Base-by-base conservation (phyloP, 1,140 invertebrate species). In the Penaeus chinensis region DNA sequence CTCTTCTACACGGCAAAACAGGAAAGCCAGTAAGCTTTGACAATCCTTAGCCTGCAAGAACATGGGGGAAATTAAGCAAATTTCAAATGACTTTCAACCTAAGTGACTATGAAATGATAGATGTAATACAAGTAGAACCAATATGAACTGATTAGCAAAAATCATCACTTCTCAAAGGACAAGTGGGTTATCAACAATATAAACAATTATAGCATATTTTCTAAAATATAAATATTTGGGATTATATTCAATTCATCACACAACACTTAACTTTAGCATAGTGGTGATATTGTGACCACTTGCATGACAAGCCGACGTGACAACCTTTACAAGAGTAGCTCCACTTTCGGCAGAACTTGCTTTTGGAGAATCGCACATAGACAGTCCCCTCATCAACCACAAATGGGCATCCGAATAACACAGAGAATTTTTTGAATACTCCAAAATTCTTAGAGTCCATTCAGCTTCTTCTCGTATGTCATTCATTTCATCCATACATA, bases 271-370 rank as follows among this genome's bases (percentile, higher is more conserved):
- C 81, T 83, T 66, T 8, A 83, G n/a, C 65, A 83, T 5, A 83
- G 3, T 66, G 42, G 81, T 66, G 42, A 83, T 54, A 60, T 54
- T 19, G 60, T 54, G 42, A n/a, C 27, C 65, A n/a, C 32, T 54
- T n/a, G 19, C n/a, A 27, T 24, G 54, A 54, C 37, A 66, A 22
- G 27, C 47, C 24, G 81, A 83, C 5, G 81, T 42, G 11, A 83
- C 24, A 22, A 66, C 65, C 37, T 92, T 91, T 16, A 93, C 86
- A n/a, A 94, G 62, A 16, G 91, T 87, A 54, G 93, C 92, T 47
- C 94, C 94, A 90, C 93, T 93, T 88, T 93, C 93, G 76, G 92
- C 92, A 90, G 94, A 92, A 90, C 93, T 93, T 85, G 94, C 93
- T 89, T 93, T 93, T 10, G 92, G 92, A 66, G 93, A 94, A 87